These are phyloP conservation scores for Machaerirhynchus nigripectus DNA, from an alignment of 2,113 vertebrate genomes.

Conservation along the genomic window DNA sequence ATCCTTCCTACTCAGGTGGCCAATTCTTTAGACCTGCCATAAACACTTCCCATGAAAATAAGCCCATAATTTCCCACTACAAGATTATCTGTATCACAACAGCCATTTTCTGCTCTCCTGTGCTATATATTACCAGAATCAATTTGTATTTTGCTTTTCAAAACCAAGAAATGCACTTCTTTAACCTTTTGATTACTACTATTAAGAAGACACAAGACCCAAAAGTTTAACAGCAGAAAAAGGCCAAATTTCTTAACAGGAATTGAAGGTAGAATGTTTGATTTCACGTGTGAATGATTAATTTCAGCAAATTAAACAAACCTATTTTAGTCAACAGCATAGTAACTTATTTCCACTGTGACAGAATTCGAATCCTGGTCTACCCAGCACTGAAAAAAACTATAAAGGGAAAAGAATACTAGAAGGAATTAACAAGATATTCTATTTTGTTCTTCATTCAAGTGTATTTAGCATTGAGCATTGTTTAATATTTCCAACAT, in stretches of 20 bases:
- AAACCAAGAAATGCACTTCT: not conserved
- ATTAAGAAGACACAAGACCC: not conserved
- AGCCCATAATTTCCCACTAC: not conserved
- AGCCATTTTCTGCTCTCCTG: not conserved
- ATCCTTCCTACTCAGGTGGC: not conserved
- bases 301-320: not conserved
- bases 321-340: not conserved
- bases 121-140: not conserved
- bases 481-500: not conserved
- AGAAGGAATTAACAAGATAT: not conserved
- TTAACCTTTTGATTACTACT: not conserved
- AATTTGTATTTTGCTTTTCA: not conserved
- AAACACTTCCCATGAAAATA: not conserved
- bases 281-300: not conserved
- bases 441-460: not conserved
- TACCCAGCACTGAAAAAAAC: not conserved
- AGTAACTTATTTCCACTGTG: not conserved
- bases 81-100: not conserved
- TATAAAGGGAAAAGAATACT: not conserved
- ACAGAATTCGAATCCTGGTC: not conserved
- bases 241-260: not conserved
- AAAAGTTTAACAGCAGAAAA: not conserved
- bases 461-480: not conserved
- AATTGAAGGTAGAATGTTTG: not conserved
- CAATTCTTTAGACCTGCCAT: not conserved